A percentile compares a stretch with the other conserved stretches of the same genome.
Evolutionary conservation across 2,888 invertebrate species (phyloP).

Genomic region (Lamproptera curius): DNA sequence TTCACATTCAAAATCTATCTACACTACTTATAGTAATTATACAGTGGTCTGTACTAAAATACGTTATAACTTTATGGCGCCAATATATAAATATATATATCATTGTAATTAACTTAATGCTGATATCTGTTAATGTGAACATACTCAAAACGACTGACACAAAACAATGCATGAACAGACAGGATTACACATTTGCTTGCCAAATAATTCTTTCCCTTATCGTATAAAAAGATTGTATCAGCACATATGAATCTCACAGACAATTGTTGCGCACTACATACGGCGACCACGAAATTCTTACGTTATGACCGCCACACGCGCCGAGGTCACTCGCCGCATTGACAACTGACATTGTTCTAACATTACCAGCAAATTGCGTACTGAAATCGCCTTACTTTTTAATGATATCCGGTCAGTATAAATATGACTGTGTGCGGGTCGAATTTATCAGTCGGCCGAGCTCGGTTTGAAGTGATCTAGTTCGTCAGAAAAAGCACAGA

Average conservation of each 20-base stretch:
- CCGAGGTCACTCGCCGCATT: slow-evolving; percentile 66
- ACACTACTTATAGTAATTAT: slow-evolving; percentile 13
- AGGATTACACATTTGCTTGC: too few species aligned
- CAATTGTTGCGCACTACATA: slow-evolving; percentile 60
- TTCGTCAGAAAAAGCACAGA: slow-evolving; percentile 59
- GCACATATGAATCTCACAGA: slow-evolving; percentile 25
- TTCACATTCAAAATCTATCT: slow-evolving; percentile 30
- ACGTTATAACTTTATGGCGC: too few species aligned
- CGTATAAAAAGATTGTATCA: slow-evolving; percentile 24
- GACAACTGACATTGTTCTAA: slow-evolving; percentile 72
- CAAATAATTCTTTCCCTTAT: slow-evolving; percentile 2
- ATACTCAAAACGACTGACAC: too few species aligned
- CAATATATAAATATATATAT: too few species aligned
- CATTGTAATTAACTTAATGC: too few species aligned
- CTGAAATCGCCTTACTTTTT: slow-evolving; percentile 58
- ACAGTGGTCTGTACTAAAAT: slow-evolving; percentile 5
- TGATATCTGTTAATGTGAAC: too few species aligned
- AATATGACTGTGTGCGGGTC: slow-evolving; percentile 44
- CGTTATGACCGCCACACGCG: slow-evolving; percentile 55
- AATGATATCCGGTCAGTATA: slow-evolving; percentile 70
- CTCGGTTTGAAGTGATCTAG: slow-evolving; percentile 58
- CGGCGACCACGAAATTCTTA: slow-evolving; percentile 63
- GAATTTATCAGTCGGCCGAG: slow-evolving; percentile 54
- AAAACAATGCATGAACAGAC: too few species aligned
- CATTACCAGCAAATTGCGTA: slow-evolving; percentile 34